Percentiles rank a stretch among this genome's conserved stretches.
These are phyloP conservation scores for Pseudomugil gertrudae DNA, from an alignment of 2,797 vertebrate species.

Conservation along the genomic window DNA sequence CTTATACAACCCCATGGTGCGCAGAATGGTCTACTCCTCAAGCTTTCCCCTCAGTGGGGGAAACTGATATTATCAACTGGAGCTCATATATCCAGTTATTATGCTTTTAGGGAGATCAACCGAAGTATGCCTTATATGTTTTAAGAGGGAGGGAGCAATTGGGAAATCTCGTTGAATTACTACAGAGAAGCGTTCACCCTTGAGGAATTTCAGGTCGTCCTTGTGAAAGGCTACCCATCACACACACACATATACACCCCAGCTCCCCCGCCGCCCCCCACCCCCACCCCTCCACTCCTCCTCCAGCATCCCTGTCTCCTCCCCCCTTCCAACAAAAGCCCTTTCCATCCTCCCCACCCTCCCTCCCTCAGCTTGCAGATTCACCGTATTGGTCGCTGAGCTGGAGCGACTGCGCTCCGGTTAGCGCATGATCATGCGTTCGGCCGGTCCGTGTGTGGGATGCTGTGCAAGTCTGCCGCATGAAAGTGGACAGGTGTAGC, in stretches of 20 bases:
- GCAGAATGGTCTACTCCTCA: slow-evolving; percentile 34
- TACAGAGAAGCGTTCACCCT: slow-evolving; percentile 71
- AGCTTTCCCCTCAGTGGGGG: slow-evolving; percentile 22
- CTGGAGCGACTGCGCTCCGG: slow-evolving; percentile 61
- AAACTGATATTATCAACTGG: slow-evolving; percentile 23
- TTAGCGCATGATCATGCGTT: slow-evolving; percentile 60
- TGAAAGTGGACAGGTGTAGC: slow-evolving; percentile 54
- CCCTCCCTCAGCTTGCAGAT: slow-evolving; percentile 49
- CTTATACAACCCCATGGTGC: slow-evolving; percentile 19
- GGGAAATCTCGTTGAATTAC: slow-evolving; percentile 66
- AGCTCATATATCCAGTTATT: slow-evolving; percentile 32
- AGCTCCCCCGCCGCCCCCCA: slow-evolving; percentile 7
- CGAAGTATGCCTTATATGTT: slow-evolving; percentile 47
- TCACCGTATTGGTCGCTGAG: slow-evolving; percentile 63
- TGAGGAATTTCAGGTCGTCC: slow-evolving; percentile 80
- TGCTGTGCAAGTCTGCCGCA: slow-evolving; percentile 53
- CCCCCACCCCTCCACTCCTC: slow-evolving; percentile 12
- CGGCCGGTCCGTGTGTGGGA: slow-evolving; percentile 60
- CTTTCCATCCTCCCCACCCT: slow-evolving; percentile 12
- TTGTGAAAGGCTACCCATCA: slow-evolving; percentile 69
- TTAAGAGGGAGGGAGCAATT: slow-evolving; percentile 18
- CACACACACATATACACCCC: slow-evolving; percentile 27
- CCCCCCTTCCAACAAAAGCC: slow-evolving; percentile 53
- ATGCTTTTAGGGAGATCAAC: slow-evolving; percentile 48
- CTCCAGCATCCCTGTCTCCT: slow-evolving; percentile 63